phyloP scores from a whole-genome alignment of 1,140 invertebrate species.

The Gryon sp. region DNA sequence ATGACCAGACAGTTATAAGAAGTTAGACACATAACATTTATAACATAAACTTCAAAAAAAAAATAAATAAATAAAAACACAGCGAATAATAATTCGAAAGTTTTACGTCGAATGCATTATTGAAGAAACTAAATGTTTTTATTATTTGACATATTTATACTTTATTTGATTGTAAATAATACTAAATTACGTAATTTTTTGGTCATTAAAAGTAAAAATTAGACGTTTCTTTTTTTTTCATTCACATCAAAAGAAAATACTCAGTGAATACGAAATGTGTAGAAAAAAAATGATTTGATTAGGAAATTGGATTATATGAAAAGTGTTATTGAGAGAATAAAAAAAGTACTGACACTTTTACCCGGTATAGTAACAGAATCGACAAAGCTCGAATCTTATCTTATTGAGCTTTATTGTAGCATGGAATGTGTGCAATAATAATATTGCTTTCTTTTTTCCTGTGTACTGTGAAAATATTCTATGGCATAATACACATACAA shows the following conservation, averaged over 20 bases:
- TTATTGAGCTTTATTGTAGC: slow-evolving; percentile 29
- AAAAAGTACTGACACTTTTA: slow-evolving; percentile 24
- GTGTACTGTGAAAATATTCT: slow-evolving; percentile 37
- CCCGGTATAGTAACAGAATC: slow-evolving; percentile 16
- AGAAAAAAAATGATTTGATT: no score
- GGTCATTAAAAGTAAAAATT: no score
- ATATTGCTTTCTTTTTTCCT: slow-evolving; percentile 35
- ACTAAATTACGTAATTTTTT: no score
- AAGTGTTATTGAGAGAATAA: slow-evolving; percentile 21
- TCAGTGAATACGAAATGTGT: no score
- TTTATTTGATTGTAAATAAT: no score
- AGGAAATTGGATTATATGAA: background rate
- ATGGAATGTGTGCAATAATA: slow-evolving; percentile 43
- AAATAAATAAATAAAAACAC: no score
- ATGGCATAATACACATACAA: slow-evolving; percentile 25
- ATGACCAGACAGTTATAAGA: slow-evolving; percentile 17
- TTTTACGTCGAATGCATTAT: no score
- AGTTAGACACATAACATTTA: slow-evolving; percentile 30
- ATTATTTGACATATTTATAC: no score
- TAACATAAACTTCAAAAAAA: slow-evolving; percentile 22
- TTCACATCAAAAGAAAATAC: no score
- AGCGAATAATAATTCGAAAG: slow-evolving; percentile 16
- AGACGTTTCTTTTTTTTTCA: no score
- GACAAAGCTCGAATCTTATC: slow-evolving; percentile 45
- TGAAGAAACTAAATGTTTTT: no score